A percentile compares a stretch with the other conserved stretches of the same genome.
phyloP scores from a whole-genome alignment of 2,888 invertebrate genomes.

The Antitype chi region DNA sequence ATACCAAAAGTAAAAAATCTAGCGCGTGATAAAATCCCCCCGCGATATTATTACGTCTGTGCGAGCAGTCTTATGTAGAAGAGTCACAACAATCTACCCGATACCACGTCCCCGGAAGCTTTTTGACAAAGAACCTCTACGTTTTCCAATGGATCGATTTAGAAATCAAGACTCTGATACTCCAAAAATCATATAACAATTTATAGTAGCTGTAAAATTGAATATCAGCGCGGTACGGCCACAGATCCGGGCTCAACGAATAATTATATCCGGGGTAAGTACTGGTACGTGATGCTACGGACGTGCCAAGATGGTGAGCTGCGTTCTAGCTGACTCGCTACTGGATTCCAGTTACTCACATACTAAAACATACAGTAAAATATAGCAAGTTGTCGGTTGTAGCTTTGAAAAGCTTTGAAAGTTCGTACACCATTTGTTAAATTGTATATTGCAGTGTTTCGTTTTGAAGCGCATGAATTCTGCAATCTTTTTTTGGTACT shows the following conservation, averaged over 20 bases:
- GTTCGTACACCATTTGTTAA: too few relatives aligned
- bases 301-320: conserved; percentile 76
- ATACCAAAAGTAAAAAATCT: too few relatives aligned
- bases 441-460: background rate
- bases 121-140: too few relatives aligned
- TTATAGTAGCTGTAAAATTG: conserved; percentile 70
- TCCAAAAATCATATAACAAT: conserved; percentile 26
- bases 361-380: background rate
- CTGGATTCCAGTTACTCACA: background rate
- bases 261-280: conserved; percentile 86
- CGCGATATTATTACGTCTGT: too few relatives aligned
- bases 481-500: background rate
- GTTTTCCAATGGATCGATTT: background rate
- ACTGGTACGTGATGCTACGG: conserved; percentile 76
- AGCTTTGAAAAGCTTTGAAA: background rate
- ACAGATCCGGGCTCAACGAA: conserved; percentile 75
- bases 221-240: conserved; percentile 67
- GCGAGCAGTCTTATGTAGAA: too few relatives aligned
- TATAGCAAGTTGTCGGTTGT: background rate
- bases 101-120: too few relatives aligned
- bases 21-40: too few relatives aligned
- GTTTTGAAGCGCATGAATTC: background rate
- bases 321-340: conserved; percentile 36
- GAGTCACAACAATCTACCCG: too few relatives aligned
- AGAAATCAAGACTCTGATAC: background rate